Evolutionary conservation across 2,113 vertebrate species (phyloP).

Genomic region (Actenoides lindsayi): DNA sequence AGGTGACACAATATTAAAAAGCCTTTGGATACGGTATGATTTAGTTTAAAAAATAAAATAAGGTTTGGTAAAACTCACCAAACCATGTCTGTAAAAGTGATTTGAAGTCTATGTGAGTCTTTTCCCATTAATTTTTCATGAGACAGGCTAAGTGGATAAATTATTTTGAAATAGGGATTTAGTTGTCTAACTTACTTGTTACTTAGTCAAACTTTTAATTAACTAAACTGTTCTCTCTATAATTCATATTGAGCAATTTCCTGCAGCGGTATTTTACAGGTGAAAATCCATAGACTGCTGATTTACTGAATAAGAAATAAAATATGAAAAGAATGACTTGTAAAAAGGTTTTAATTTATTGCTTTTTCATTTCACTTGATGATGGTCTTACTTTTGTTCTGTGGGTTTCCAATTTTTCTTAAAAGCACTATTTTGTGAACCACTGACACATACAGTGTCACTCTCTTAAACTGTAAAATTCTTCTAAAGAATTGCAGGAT

Average conservation of each 20-base stretch:
- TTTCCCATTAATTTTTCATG: neutral
- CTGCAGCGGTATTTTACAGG: slow-evolving; percentile 46
- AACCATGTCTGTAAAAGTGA: neutral
- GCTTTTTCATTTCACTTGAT: slow-evolving; percentile 17
- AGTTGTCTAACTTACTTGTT: slow-evolving; percentile 34
- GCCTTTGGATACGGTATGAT: neutral
- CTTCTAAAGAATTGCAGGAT: neutral
- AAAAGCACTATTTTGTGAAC: neutral
- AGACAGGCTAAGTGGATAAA: slow-evolving; percentile 43
- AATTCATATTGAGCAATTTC: slow-evolving; percentile 53
- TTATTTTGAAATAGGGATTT: slow-evolving; percentile 37
- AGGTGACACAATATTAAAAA: neutral
- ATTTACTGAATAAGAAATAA: slow-evolving; percentile 42
- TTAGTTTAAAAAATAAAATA: neutral
- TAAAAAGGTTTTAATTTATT: slow-evolving; percentile 44
- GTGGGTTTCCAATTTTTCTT: neutral
- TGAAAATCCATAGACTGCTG: slow-evolving; percentile 14
- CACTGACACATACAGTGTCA: neutral
- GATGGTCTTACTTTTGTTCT: neutral
- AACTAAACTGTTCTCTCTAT: slow-evolving; percentile 55
- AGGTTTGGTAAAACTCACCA: neutral
- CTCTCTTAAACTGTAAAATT: neutral
- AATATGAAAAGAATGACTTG: neutral
- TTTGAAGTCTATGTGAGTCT: neutral
- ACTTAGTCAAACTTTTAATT: slow-evolving; percentile 67